Conservation (phyloP, 2,888 invertebrate species). For the Agriopis aurantiaria region DNA sequence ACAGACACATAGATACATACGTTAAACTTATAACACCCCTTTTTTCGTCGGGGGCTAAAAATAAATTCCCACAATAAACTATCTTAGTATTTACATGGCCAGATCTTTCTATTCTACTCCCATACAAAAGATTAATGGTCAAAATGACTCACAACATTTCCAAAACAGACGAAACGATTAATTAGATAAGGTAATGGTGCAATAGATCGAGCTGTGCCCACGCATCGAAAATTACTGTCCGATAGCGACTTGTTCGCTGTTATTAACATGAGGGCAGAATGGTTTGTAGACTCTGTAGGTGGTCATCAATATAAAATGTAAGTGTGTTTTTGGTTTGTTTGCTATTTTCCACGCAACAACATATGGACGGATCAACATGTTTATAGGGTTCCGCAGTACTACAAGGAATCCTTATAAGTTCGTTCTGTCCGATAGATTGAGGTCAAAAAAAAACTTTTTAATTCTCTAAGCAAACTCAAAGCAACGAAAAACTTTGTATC, state of each 20-base stretch:
- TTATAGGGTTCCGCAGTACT: too few relatives aligned
- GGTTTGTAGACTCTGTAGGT: neutral
- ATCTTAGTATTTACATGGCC: neutral
- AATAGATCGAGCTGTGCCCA: conserved; percentile 26
- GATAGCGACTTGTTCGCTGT: neutral
- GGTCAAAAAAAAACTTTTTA: too few relatives aligned
- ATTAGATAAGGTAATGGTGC: conserved; percentile 24
- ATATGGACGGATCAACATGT: too few relatives aligned
- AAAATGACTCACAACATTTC: conserved; percentile 22
- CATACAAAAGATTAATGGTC: conserved; percentile 24
- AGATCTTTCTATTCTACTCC: neutral
- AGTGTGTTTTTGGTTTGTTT: too few relatives aligned
- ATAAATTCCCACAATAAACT: neutral
- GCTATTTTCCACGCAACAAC: too few relatives aligned
- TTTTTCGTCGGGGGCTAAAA: neutral
- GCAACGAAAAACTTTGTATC: too few relatives aligned
- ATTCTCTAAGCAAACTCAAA: too few relatives aligned
- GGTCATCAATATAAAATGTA: neutral
- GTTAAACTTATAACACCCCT: too few relatives aligned
- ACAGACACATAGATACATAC: neutral
- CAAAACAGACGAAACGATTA: conserved; percentile 31
- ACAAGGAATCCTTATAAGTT: too few relatives aligned
- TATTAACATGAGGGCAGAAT: conserved; percentile 7
- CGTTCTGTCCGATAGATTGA: too few relatives aligned
- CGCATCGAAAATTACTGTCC: conserved; percentile 28